A percentile compares a stretch with the other conserved stretches of the same genome.
These are phyloP conservation scores for Engystomops pustulosus DNA, from an alignment of 2,113 vertebrate species.

Conservation along the genomic window DNA sequence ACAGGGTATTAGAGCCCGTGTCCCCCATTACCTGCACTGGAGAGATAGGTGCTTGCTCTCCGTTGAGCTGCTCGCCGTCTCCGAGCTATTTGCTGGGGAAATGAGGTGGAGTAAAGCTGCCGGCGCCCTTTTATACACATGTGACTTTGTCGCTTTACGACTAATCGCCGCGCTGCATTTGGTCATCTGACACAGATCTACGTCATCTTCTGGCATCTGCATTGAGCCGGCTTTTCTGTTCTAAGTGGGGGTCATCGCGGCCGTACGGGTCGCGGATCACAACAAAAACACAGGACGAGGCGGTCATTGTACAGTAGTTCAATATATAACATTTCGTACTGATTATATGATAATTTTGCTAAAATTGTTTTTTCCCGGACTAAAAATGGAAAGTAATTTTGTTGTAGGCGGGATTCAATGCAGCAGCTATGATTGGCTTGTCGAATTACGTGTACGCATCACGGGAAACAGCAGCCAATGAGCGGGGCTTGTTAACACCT, in stretches of 20 bases:
- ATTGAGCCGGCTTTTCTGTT: background rate
- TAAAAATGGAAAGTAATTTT: background rate
- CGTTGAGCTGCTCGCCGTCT: conserved; percentile 51
- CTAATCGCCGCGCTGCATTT: background rate
- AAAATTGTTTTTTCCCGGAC: background rate
- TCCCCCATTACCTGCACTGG: conserved; percentile 2
- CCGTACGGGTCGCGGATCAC: background rate
- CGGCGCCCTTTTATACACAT: conserved; percentile 67
- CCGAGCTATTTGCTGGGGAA: accelerated
- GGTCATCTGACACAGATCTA: background rate
- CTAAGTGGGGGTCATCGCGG: background rate
- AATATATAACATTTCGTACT: too few species aligned
- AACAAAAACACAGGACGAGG: background rate
- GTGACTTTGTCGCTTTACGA: conserved; percentile 55
- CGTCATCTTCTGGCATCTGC: background rate
- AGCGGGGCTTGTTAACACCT: too few species aligned
- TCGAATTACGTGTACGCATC: background rate
- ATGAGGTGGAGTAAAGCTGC: conserved; percentile 60
- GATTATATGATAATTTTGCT: too few species aligned
- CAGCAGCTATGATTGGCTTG: background rate
- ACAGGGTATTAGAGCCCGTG: too few species aligned
- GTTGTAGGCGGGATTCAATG: too few species aligned
- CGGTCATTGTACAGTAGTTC: background rate
- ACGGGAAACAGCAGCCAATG: conserved; percentile 24
- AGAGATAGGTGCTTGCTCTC: background rate